phyloP scores from a whole-genome alignment of 92 coral and sea anemone genomes.

The Galaxea fascicularis region DNA sequence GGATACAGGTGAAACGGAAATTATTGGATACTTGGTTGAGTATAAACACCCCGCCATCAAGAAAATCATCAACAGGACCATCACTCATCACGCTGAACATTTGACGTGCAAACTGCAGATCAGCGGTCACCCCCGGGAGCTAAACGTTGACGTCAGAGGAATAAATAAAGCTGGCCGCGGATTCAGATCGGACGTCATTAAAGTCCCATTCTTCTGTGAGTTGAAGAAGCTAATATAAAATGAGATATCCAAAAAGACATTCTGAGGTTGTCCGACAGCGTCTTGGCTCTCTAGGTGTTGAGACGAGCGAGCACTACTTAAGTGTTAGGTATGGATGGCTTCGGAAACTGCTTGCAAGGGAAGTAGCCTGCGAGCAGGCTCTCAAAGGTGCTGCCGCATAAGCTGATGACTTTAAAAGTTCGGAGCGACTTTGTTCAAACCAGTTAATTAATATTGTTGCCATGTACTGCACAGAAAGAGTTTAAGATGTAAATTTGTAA shows the following conservation, averaged over 20 bases:
- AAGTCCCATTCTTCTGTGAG: conserved; percentile 34
- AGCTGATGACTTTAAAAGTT: no score
- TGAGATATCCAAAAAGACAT: not conserved
- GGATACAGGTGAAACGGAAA: conserved; percentile 25
- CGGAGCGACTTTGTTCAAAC: no score
- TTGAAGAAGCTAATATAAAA: not conserved
- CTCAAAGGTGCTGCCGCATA: no score
- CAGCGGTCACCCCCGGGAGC: conserved; percentile 43
- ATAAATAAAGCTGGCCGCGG: conserved; percentile 40
- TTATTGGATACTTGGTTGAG: conserved; percentile 23
- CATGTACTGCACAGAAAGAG: no score
- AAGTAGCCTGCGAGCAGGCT: no score
- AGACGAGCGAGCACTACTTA: no score
- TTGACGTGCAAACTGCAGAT: conserved; percentile 30
- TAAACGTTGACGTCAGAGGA: conserved; percentile 36
- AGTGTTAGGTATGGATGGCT: no score
- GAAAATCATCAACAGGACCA: not conserved
- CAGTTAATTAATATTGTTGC: no score
- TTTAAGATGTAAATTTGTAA: no score
- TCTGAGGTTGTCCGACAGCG: no score
- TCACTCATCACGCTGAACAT: conserved; percentile 12
- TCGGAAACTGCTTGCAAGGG: no score
- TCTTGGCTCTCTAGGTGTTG: no score
- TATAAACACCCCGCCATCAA: conserved; percentile 27
- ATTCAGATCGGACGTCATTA: not conserved